Evolutionary conservation across 2,797 vertebrate genomes (phyloP).

Genomic region (Platyrinchus mystaceus): DNA sequence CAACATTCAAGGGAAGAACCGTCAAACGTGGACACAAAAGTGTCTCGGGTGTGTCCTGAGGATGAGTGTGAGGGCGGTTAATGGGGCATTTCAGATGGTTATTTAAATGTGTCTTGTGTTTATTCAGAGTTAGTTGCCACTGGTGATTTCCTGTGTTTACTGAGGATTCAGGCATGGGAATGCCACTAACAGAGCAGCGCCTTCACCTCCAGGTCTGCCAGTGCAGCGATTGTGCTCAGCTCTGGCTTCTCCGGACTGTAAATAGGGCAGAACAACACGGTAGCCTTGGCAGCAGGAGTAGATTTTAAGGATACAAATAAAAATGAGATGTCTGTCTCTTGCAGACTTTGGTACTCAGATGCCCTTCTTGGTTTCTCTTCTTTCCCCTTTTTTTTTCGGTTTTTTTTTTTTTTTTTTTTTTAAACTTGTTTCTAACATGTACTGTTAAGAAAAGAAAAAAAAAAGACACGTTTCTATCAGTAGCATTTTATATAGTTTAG

Average conservation of each 20-base stretch:
- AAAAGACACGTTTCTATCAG: background rate
- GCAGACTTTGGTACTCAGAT: background rate
- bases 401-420: background rate
- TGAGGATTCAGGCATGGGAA: background rate
- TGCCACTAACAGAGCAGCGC: background rate
- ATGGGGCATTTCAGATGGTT: background rate
- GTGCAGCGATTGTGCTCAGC: accelerated
- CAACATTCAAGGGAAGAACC: background rate
- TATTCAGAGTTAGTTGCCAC: background rate
- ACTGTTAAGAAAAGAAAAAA: background rate
- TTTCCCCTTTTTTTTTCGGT: background rate
- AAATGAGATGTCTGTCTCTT: background rate
- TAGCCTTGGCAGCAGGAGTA: background rate
- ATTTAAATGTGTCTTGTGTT: background rate
- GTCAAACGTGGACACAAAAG: background rate
- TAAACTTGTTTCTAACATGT: background rate
- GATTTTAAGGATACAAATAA: background rate
- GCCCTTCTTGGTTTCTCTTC: background rate
- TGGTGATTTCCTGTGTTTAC: background rate
- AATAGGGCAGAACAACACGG: background rate
- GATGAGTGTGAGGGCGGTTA: background rate
- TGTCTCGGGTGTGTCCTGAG: background rate
- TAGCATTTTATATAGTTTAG: background rate
- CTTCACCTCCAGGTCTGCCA: background rate
- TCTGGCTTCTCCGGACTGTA: background rate